Percentiles rank a stretch among this genome's conserved stretches.
These are phyloP conservation scores for Stomatorhinus walkeri DNA, from an alignment of 2,797 vertebrate species.

Conservation along the genomic window DNA sequence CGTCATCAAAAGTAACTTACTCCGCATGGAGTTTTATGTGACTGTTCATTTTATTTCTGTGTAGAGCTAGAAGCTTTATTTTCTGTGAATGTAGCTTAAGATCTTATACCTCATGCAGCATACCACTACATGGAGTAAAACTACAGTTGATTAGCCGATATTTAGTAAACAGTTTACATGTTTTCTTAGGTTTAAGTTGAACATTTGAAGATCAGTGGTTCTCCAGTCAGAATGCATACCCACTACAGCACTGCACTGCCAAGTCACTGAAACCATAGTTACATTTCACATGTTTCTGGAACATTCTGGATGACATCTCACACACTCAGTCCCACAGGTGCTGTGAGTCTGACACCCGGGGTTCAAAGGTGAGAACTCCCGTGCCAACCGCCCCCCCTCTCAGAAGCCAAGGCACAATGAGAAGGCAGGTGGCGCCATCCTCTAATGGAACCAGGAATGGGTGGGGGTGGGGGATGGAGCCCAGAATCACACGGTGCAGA, in stretches of 20 bases:
- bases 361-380: slow-evolving; percentile 43
- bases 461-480: slow-evolving; percentile 46
- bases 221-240: background rate
- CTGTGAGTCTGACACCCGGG: slow-evolving; percentile 33
- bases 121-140: background rate
- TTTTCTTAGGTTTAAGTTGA: background rate
- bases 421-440: slow-evolving; percentile 42
- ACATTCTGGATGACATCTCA: slow-evolving; percentile 27
- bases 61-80: background rate
- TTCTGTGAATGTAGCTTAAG: background rate
- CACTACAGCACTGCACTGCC: background rate
- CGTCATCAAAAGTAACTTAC: background rate
- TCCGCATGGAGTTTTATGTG: background rate
- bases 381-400: slow-evolving; percentile 36
- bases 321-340: slow-evolving; percentile 43
- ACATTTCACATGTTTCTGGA: slow-evolving; percentile 18
- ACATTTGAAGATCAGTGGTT: background rate
- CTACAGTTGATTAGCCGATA: background rate
- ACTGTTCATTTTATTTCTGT: background rate
- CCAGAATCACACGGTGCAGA: slow-evolving; percentile 41
- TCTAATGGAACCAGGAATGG: slow-evolving; percentile 20
- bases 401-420: slow-evolving; percentile 42
- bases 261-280: slow-evolving; percentile 5
- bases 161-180: background rate
- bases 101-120: background rate